Evolutionary conservation across 2,113 vertebrate species (phyloP), one percentile per base, ranked within the genome.

Genomic region (Vidua macroura): DNA sequence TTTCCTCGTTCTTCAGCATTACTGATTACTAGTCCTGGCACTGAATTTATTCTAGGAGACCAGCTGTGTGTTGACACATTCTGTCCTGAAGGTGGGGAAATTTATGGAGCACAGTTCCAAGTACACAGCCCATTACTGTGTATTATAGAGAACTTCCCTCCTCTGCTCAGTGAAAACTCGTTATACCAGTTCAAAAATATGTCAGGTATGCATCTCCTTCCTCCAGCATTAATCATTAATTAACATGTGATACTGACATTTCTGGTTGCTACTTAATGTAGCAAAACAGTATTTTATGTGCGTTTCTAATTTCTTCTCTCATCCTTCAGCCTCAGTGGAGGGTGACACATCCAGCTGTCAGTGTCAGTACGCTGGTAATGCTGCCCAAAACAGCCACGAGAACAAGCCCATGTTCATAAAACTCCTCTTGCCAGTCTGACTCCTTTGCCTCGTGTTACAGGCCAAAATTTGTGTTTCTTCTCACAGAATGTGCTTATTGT

Each of bases 161-260:
- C 94, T 88, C 79, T 93, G 83, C 21, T 1, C 4, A 4, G 80
- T 81, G 58, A 88, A 93, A 96, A 92, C 95, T 97, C 3, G 96
- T 95, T 92, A 53, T 83, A 92, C 96, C 88, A 84, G 96, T 96
- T 97, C 70, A 75, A 94, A 95, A 95, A 95, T 94, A 96, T 96
- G 92, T 82, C 80, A 97, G 78, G 95, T 74, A 97, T 86, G 93
- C 90, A 84, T 35, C 79, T 95, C 90, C 90, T 94, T 95, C 94
- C 88, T 93, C 49, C 73, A 55, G 43, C 90, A 96, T 93, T 94
- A 96, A 93, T 97, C 93, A 95, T 94, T 94, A 92, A 96, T 93
- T 94, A 95, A 28, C 90, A 88, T 75, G 83, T 56, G 92, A 86
- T 97, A 94, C 77, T 95, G 88, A 95, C 94, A 94, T 93, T 96